Percentiles rank a stretch among this genome's conserved stretches.
Evolutionary conservation across 37 sponge, comb jelly and placozoan genomes (phyloP).

Genomic region (Amphimedon queenslandica): DNA sequence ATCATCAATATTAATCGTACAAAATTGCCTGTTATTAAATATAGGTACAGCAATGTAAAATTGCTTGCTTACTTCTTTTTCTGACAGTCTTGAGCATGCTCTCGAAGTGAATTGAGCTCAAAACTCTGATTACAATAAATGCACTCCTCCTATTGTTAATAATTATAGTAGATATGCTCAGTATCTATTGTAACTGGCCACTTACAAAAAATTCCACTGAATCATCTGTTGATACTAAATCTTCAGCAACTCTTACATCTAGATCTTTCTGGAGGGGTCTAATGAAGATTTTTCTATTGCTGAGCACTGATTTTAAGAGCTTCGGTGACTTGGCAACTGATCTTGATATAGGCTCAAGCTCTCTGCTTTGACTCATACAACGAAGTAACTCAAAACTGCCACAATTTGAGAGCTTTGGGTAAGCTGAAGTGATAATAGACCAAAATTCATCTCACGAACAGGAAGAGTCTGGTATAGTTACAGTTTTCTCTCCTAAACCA

Average conservation of each 20-base stretch:
- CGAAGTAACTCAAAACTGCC: constrained; percentile 41
- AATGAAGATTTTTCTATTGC: constrained; percentile 28
- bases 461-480: no score
- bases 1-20: neutral
- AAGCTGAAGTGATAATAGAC: neutral
- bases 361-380: constrained; percentile 29
- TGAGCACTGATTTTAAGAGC: constrained; percentile 22
- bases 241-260: neutral
- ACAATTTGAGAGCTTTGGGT: constrained; percentile 8
- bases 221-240: neutral
- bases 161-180: no score
- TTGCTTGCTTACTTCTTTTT: neutral
- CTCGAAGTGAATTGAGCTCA: neutral
- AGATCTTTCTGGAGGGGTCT: constrained; percentile 34
- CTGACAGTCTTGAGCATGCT: neutral
- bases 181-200: neutral
- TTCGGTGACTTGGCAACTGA: constrained; percentile 35
- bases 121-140: neutral
- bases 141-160: constrained; percentile 1
- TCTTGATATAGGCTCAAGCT: constrained; percentile 16
- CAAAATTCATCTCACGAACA: neutral
- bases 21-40: neutral
- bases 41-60: neutral
- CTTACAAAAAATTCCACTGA: neutral
- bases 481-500: constrained; percentile 40